Conservation (phyloP, 1,140 invertebrate genomes). For the Hestina assimilis region DNA sequence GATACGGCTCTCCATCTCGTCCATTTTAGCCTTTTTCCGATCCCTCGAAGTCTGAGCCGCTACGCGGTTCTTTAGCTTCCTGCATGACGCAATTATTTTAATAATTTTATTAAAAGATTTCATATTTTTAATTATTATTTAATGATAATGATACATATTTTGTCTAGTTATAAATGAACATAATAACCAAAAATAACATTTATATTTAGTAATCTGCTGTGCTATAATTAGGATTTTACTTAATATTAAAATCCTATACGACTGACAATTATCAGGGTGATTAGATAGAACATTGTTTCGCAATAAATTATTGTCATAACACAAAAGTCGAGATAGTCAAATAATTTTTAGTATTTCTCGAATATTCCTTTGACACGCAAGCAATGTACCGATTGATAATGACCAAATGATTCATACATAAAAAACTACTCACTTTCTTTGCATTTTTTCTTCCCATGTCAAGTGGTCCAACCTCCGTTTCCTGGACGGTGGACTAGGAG, state of each 20-base stretch:
- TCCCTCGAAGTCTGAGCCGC: constrained; percentile 98
- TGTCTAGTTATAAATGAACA: too few relatives aligned
- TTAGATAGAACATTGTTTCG: too few relatives aligned
- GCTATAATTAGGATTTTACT: too few relatives aligned
- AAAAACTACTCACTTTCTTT: constrained; percentile 85
- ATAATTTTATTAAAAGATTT: neutral
- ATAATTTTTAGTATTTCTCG: neutral
- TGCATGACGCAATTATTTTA: constrained; percentile 66
- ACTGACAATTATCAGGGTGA: too few relatives aligned
- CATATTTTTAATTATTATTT: neutral
- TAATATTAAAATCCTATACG: too few relatives aligned
- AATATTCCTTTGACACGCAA: constrained; percentile 3
- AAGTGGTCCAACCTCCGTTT: constrained; percentile 88
- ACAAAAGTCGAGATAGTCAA: too few relatives aligned
- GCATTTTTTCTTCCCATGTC: constrained; percentile 89
- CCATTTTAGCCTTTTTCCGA: constrained; percentile 95
- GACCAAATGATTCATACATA: neutral
- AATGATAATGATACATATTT: too few relatives aligned
- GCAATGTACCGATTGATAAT: neutral
- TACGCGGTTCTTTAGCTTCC: constrained; percentile 97
- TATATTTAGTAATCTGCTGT: too few relatives aligned
- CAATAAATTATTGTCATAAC: too few relatives aligned
- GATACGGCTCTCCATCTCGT: constrained; percentile 89
- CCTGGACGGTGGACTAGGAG: constrained; percentile 70
- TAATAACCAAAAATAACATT: too few relatives aligned